Conservation (phyloP, 1,140 invertebrate species). For the Scaptomyza graminum region DNA sequence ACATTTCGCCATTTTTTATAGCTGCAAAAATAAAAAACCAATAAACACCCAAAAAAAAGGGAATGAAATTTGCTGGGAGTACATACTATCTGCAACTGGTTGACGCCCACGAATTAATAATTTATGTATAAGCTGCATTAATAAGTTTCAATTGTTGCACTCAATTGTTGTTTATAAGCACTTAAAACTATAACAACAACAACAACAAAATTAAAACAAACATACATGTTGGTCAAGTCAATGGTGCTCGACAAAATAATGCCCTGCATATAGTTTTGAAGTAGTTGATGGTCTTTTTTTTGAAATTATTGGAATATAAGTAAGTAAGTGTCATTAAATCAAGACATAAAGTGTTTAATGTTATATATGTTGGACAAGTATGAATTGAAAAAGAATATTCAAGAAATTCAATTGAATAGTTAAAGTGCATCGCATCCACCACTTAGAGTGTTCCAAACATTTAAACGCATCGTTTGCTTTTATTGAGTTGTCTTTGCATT, state of each 20-base stretch:
- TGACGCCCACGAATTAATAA: conserved; percentile 35
- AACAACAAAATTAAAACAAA: not conserved
- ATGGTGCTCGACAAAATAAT: not conserved
- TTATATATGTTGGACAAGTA: no score
- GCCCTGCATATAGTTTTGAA: not conserved
- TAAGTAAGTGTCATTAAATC: no score
- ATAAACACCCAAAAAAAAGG: conserved; percentile 1
- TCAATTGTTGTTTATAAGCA: conserved; percentile 35
- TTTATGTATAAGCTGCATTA: conserved; percentile 18
- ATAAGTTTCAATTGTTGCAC: conserved; percentile 37
- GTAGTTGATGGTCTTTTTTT: not conserved
- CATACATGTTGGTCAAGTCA: not conserved
- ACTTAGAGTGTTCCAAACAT: not conserved
- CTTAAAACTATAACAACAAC: conserved; percentile 10
- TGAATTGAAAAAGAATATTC: no score
- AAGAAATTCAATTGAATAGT: no score
- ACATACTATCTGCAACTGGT: conserved; percentile 7
- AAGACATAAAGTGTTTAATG: no score
- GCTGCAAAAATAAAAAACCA: conserved; percentile 30
- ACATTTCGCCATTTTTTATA: conserved; percentile 55
- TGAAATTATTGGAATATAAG: not conserved
- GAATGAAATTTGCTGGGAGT: conserved; percentile 6
- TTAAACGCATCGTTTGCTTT: conserved; percentile 48
- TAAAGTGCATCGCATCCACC: no score
- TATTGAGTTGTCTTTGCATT: conserved; percentile 41